phyloP scores from a whole-genome alignment of 2,797 vertebrate species.

The Pelobates cultripes region DNA sequence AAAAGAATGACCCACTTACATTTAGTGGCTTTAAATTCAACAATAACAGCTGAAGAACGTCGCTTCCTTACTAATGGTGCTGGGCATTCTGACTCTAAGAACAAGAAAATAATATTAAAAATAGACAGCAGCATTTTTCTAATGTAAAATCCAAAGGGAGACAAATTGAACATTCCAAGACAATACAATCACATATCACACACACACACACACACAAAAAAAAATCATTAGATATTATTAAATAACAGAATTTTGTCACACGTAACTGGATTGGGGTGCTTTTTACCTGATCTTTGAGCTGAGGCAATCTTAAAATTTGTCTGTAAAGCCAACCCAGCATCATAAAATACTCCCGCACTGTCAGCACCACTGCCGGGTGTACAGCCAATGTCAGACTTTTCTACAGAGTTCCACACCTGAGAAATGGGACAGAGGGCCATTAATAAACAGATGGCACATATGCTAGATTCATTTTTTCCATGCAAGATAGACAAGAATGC shows the following conservation, averaged over 20 bases:
- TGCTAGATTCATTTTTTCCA: too few species aligned
- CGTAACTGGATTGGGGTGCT: not conserved
- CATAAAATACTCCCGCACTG: constrained; percentile 61
- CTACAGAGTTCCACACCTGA: constrained; percentile 79
- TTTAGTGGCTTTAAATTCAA: not conserved
- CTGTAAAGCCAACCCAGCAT: constrained; percentile 76
- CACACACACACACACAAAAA: too few species aligned
- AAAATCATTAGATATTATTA: not conserved
- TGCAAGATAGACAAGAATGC: too few species aligned
- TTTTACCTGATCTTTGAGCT: constrained; percentile 64
- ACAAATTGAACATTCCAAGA: too few species aligned
- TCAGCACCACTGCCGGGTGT: constrained; percentile 69
- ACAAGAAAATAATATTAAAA: not conserved
- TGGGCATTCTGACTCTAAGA: not conserved
- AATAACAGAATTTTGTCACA: not conserved
- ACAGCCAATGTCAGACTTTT: constrained; percentile 76
- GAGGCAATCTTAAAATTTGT: constrained; percentile 66
- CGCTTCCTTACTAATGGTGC: not conserved
- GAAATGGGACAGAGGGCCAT: not conserved
- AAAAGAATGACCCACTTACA: not conserved
- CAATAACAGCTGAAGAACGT: not conserved
- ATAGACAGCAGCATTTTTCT: too few species aligned
- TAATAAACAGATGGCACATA: not conserved
- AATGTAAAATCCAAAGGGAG: too few species aligned
- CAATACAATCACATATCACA: not conserved